Percentiles rank a stretch among this genome's conserved stretches.
These are phyloP conservation scores for Leptinotarsa peninsularis DNA, from an alignment of 2,888 invertebrate genomes.

Conservation along the genomic window DNA sequence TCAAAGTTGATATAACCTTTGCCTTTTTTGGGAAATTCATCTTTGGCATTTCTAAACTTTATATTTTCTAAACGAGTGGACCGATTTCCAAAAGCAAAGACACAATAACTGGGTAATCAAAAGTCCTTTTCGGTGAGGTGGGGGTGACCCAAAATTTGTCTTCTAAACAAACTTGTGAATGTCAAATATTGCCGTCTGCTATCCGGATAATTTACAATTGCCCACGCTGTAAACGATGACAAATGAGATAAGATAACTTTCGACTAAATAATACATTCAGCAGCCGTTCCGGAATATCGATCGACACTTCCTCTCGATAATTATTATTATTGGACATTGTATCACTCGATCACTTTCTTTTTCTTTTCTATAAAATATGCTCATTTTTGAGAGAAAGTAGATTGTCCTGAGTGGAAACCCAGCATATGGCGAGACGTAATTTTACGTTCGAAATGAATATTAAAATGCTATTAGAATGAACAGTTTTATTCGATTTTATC, in stretches of 20 bases:
- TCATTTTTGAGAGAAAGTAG: slow-evolving; percentile 15
- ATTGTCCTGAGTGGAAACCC: slow-evolving; percentile 8
- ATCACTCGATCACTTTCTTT: slow-evolving; percentile 15
- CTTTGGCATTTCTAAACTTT: no score
- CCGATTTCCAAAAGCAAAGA: no score
- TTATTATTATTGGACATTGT: slow-evolving; percentile 16
- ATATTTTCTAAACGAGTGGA: no score
- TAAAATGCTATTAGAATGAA: slow-evolving; percentile 10
- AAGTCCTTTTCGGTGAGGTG: no score
- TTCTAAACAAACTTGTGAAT: no score
- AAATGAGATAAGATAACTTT: neutral
- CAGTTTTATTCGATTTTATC: slow-evolving; percentile 6
- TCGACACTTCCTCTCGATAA: slow-evolving; percentile 9
- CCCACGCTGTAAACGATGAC: neutral
- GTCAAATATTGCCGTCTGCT: no score
- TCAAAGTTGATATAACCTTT: no score
- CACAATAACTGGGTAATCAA: no score
- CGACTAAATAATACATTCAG: slow-evolving; percentile 7
- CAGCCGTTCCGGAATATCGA: slow-evolving; percentile 1
- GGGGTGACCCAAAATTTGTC: no score
- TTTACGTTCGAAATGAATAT: slow-evolving; percentile 7
- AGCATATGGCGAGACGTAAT: slow-evolving; percentile 15
- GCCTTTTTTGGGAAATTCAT: no score
- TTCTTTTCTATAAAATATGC: slow-evolving; percentile 19
- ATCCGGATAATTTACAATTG: no score